Evolutionary conservation across 2,113 vertebrate genomes (phyloP).

Genomic region (Pycnonotus jocosus): DNA sequence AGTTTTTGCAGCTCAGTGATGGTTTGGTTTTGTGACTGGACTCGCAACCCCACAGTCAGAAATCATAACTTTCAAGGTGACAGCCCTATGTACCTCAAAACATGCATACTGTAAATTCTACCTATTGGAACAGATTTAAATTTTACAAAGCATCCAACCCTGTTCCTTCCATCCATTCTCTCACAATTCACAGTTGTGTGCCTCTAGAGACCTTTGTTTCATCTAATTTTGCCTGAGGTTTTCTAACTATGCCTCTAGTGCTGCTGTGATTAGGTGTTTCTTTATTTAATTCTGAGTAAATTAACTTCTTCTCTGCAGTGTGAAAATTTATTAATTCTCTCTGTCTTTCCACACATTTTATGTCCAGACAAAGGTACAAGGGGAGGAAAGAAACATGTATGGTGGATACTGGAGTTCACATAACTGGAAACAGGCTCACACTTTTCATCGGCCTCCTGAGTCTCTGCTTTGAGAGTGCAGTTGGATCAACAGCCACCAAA

Average conservation of each 20-base stretch:
- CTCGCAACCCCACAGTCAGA: neutral
- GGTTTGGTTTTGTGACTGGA: neutral
- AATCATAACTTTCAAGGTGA: neutral
- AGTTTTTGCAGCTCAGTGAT: neutral
- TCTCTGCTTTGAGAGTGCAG: neutral
- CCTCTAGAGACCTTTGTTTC: neutral
- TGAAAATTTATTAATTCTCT: neutral
- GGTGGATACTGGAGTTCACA: neutral
- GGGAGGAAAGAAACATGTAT: neutral
- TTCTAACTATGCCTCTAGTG: neutral
- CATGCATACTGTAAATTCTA: neutral
- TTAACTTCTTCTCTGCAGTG: neutral
- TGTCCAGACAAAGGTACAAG: neutral
- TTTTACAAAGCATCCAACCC: neutral
- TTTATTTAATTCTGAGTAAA: neutral
- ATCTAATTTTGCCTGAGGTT: neutral
- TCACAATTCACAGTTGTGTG: neutral
- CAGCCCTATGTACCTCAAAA: neutral
- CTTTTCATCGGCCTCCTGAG: neutral
- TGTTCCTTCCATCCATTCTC: neutral
- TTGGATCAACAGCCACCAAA: neutral
- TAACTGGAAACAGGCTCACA: neutral
- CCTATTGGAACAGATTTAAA: neutral
- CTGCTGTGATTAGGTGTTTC: neutral
- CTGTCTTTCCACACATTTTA: neutral